Percentiles rank a stretch among this genome's conserved stretches.
Evolutionary conservation across 2,113 vertebrate genomes (phyloP).

Genomic region (Acanthochromis polyacanthus): DNA sequence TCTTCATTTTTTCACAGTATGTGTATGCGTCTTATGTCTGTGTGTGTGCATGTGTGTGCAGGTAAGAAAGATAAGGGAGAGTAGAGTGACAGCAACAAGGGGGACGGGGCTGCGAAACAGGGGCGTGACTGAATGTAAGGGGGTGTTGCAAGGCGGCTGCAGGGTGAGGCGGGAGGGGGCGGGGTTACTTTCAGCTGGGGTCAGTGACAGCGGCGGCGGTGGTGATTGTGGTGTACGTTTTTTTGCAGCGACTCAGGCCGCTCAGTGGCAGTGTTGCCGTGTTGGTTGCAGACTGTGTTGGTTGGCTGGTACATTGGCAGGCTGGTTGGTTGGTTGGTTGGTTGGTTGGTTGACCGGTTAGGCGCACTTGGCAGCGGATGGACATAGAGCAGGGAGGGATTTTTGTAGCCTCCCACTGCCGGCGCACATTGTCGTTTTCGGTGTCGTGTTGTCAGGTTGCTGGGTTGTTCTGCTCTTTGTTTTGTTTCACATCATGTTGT

Average conservation of each 20-base stretch:
- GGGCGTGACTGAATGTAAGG: slow-evolving; percentile 51
- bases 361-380: slow-evolving; percentile 50
- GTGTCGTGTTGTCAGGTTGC: slow-evolving; percentile 55
- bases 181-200: slow-evolving; percentile 62
- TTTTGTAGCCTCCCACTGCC: slow-evolving; percentile 46
- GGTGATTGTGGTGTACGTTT: slow-evolving; percentile 39
- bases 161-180: slow-evolving; percentile 35
- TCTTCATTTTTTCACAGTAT: slow-evolving; percentile 62
- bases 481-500: slow-evolving; percentile 92
- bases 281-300: slow-evolving; percentile 71
- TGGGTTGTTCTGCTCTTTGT: slow-evolving; percentile 26
- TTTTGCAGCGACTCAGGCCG: slow-evolving; percentile 58
- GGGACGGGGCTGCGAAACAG: slow-evolving; percentile 59
- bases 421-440: slow-evolving; percentile 52
- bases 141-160: slow-evolving; percentile 40
- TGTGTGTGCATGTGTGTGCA: slow-evolving; percentile 54
- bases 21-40: slow-evolving; percentile 37
- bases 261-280: slow-evolving; percentile 80
- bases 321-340: slow-evolving; percentile 57
- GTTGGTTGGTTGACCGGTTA: slow-evolving; percentile 47
- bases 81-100: slow-evolving; percentile 75
- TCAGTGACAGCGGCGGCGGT: slow-evolving; percentile 34
- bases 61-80: slow-evolving; percentile 57
- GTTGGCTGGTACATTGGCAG: slow-evolving; percentile 65
- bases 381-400: slow-evolving; percentile 28